A percentile compares a stretch with the other conserved stretches of the same genome.
These are phyloP conservation scores for Poecilia picta DNA, from an alignment of 2,797 vertebrate species.

Conservation along the genomic window DNA sequence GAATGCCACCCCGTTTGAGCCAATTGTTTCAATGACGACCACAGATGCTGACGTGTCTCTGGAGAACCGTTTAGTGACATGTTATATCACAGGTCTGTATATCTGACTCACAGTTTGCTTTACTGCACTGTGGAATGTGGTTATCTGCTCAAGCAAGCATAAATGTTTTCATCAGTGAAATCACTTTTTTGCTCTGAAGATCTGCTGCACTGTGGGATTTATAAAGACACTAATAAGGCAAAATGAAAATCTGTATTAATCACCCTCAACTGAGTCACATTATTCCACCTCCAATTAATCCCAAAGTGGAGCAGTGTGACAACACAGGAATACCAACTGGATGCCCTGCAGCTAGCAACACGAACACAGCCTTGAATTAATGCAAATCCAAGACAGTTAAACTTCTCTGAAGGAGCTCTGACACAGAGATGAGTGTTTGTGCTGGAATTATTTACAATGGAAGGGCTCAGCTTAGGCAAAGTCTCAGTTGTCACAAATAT, in stretches of 20 bases:
- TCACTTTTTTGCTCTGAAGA: not conserved
- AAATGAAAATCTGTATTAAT: slow-evolving; percentile 41
- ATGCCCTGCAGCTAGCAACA: slow-evolving; percentile 55
- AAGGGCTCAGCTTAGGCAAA: slow-evolving; percentile 11
- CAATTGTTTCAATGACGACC: slow-evolving; percentile 87
- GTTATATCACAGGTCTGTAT: slow-evolving; percentile 94
- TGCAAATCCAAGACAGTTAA: slow-evolving; percentile 54
- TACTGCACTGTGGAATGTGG: not conserved
- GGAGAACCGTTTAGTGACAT: slow-evolving; percentile 90
- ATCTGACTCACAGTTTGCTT: not conserved
- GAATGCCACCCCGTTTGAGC: slow-evolving; percentile 86
- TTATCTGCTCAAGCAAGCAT: not conserved
- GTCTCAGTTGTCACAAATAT: not conserved
- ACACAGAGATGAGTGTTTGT: slow-evolving; percentile 40
- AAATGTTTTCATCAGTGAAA: slow-evolving; percentile 18
- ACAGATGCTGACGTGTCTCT: slow-evolving; percentile 88
- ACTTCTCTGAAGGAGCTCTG: slow-evolving; percentile 32
- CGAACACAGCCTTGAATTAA: slow-evolving; percentile 53
- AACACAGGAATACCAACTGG: slow-evolving; percentile 36
- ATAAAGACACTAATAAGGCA: slow-evolving; percentile 31
- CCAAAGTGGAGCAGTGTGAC: slow-evolving; percentile 21
- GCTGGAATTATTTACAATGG: slow-evolving; percentile 42
- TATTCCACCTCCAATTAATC: slow-evolving; percentile 45
- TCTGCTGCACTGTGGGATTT: slow-evolving; percentile 19
- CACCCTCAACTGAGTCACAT: slow-evolving; percentile 27